phyloP scores from a whole-genome alignment of 2,888 invertebrate species.

The Sarcophaga subvicina region DNA sequence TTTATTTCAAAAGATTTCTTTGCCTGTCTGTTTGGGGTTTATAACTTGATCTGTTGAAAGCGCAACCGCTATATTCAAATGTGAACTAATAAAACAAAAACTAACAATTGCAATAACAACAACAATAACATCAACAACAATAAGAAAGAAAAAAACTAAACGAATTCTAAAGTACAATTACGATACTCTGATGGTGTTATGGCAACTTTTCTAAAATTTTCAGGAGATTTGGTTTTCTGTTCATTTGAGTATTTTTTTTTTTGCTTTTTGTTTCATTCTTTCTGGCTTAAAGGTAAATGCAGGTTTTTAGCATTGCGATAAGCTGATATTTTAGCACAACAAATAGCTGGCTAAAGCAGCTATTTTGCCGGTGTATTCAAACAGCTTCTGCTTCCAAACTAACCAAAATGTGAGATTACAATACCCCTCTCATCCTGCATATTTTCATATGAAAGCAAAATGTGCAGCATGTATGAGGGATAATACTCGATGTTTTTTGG shows the following conservation, averaged over 20 bases:
- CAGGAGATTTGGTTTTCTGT: not conserved
- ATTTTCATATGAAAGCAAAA: not conserved
- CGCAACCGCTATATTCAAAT: not conserved
- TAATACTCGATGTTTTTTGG: not conserved
- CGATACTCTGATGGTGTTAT: constrained; percentile 37
- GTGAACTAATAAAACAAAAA: not conserved
- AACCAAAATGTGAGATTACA: constrained; percentile 12
- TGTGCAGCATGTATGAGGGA: not conserved
- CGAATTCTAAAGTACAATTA: constrained; percentile 48
- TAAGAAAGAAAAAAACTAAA: too few species aligned
- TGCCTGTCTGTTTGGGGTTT: not conserved
- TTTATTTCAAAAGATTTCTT: too few species aligned
- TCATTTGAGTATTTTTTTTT: not conserved
- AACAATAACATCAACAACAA: not conserved
- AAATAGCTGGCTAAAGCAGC: constrained; percentile 65
- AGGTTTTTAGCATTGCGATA: constrained; percentile 71
- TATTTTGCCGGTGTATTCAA: constrained; percentile 56
- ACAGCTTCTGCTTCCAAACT: constrained; percentile 42
- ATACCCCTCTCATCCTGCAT: constrained; percentile 1
- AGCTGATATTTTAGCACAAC: constrained; percentile 71
- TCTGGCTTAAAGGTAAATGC: constrained; percentile 69
- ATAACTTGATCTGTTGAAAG: not conserved
- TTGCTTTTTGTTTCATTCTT: constrained; percentile 24
- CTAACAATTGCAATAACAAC: not conserved
- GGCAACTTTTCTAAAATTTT: constrained; percentile 37